These are phyloP conservation scores for Cosmorhoe ocellata DNA, from an alignment of 2,888 invertebrate genomes.

Conservation along the genomic window DNA sequence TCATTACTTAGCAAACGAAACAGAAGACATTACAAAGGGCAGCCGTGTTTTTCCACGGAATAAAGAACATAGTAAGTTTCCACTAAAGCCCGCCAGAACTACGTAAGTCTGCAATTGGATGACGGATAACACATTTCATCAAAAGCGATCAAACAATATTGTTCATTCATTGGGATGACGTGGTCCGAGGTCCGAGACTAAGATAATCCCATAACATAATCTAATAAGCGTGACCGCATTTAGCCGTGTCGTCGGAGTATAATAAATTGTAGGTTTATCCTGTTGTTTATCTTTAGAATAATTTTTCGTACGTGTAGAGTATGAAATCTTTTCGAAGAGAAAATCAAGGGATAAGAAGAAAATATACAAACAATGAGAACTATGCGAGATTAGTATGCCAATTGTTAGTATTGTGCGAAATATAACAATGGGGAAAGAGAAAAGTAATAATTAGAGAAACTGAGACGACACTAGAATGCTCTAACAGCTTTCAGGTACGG, in stretches of 20 bases:
- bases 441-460: conserved; percentile 13
- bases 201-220: conserved; percentile 24
- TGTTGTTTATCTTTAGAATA: not conserved
- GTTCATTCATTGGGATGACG: conserved; percentile 13
- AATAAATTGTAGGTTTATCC: conserved; percentile 3
- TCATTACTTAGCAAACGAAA: not conserved
- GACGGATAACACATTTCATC: conserved; percentile 20
- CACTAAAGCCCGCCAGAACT: not conserved
- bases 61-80: not conserved
- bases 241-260: not conserved
- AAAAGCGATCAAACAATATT: conserved; percentile 1
- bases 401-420: conserved; percentile 15
- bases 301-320: not conserved
- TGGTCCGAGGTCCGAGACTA: not conserved
- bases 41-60: no score
- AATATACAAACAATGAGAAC: not conserved
- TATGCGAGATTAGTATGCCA: conserved; percentile 3
- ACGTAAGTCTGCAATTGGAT: not conserved
- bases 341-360: no score
- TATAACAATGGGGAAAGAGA: conserved; percentile 7
- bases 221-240: conserved; percentile 15
- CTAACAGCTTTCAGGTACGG: not conserved
- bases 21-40: no score
- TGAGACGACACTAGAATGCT: not conserved
- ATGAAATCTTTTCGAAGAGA: not conserved